Evolutionary conservation across 2,113 vertebrate genomes (phyloP).

Genomic region (Siphamia tubifer): DNA sequence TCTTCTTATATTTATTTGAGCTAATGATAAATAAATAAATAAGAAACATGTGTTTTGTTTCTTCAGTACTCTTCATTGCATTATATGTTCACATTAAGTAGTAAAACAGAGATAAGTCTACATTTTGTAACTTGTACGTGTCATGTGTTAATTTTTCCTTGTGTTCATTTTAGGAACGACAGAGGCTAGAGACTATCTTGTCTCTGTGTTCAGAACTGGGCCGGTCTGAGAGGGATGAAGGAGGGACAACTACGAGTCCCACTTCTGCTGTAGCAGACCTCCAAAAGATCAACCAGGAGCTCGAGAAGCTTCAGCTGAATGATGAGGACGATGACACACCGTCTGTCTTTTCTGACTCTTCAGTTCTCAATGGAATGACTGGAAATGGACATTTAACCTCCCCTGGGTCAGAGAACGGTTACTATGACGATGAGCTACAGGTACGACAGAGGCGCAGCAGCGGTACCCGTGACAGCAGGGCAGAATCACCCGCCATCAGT

Average conservation of each 20-base stretch:
- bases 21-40: neutral
- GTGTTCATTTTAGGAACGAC: slow-evolving; percentile 83
- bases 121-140: neutral
- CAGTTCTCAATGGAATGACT: slow-evolving; percentile 50
- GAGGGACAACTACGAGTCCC: slow-evolving; percentile 18
- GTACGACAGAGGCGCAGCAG: slow-evolving; percentile 65
- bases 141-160: neutral
- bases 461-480: slow-evolving; percentile 61
- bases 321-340: slow-evolving; percentile 74
- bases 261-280: slow-evolving; percentile 87
- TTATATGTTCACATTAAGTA: too few relatives aligned
- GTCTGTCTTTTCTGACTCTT: slow-evolving; percentile 86
- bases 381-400: slow-evolving; percentile 63
- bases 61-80: neutral
- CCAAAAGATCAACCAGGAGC: slow-evolving; percentile 94
- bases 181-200: slow-evolving; percentile 94
- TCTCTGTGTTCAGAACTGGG: slow-evolving; percentile 89
- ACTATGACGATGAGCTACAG: slow-evolving; percentile 75
- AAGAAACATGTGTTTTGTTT: neutral
- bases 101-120: too few relatives aligned
- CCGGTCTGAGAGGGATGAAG: slow-evolving; percentile 71
- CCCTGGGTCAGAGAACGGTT: slow-evolving; percentile 72
- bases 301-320: slow-evolving; percentile 89
- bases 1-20: neutral
- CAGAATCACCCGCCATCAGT: slow-evolving; percentile 59